Percentiles rank a stretch among this genome's conserved stretches.
Evolutionary conservation across 92 coral and sea anemone species (phyloP).

Genomic region (Porites rus): DNA sequence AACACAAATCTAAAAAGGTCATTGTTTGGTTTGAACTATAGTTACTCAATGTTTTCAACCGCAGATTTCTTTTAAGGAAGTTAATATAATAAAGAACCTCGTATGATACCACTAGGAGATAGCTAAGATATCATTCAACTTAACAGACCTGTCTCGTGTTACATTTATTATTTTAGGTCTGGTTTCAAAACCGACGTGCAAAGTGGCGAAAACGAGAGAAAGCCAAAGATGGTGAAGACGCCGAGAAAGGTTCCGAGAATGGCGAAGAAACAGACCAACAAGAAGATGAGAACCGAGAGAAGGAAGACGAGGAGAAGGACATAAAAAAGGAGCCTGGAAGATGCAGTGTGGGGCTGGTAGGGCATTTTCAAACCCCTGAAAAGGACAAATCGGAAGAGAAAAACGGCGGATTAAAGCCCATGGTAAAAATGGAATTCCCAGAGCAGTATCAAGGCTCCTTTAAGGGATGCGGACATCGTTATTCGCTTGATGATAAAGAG

Average conservation of each 20-base stretch:
- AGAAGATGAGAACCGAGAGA: slow-evolving; percentile 28
- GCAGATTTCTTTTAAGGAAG: not conserved
- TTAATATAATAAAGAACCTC: slow-evolving; percentile 21
- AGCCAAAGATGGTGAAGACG: slow-evolving; percentile 61
- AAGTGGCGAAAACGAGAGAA: slow-evolving; percentile 98
- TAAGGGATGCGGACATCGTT: slow-evolving; percentile 26
- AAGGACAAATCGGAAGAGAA: slow-evolving; percentile 35
- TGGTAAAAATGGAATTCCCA: slow-evolving; percentile 62
- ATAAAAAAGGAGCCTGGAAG: slow-evolving; percentile 1
- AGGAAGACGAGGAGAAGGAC: not conserved
- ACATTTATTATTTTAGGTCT: slow-evolving; percentile 70
- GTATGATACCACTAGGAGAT: slow-evolving; percentile 12
- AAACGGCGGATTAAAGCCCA: not conserved
- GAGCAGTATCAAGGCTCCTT: slow-evolving; percentile 38
- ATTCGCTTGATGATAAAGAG: not conserved
- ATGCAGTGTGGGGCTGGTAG: not conserved
- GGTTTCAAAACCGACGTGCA: slow-evolving; percentile 99
- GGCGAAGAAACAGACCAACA: slow-evolving; percentile 44
- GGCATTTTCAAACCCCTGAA: slow-evolving; percentile 3
- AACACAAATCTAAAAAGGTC: not conserved
- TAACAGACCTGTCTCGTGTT: not conserved
- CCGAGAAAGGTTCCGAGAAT: slow-evolving; percentile 58
- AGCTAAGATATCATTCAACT: not conserved
- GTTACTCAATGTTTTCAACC: not conserved
- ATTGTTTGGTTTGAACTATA: slow-evolving; percentile 1